Base-by-base conservation (phyloP, 1,140 invertebrate species). In the Philopotamus ludificatus region DNA sequence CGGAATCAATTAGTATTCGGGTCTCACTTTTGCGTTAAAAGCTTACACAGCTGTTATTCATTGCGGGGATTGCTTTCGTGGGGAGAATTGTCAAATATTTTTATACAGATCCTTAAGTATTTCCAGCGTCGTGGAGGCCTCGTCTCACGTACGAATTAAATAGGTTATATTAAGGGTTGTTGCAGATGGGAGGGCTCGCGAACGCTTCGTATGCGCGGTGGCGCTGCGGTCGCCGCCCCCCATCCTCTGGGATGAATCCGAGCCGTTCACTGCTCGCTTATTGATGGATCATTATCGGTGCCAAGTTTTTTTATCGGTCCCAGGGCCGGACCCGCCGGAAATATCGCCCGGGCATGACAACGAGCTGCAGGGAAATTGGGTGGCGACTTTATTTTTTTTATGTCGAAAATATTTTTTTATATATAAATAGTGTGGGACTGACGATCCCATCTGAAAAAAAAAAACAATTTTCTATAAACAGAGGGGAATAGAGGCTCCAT, bases 21-120 rank as follows among this genome's bases (percentile, higher is more conserved):
- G 47, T 68, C 67, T 60, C 62, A 62, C 49, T 65, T 63, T 65
- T 61, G 44, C 62, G 67, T 65, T 65, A 64, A 65, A 64, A 68
- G 63, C 62, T 65, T 61, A 65, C 62, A 62, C 67, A 62, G 63
- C 62, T 62, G 67, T 68, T 68, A 68, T 68, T 68, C 63, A 68
- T 68, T 68, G 67, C 67, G 62, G 67, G 62, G 67, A 68, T 68
- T 68, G 67, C 63, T 68, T 68, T 62, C 67, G 67, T 68, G 67
- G 57, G 45, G 23, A 45, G 67, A 68, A 68, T 68, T 50, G 67
- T 68, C 62, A 65, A 68, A 65, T 62, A 57, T 60, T 67, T 64
- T 63, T 64, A 41, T 54, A 49, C 41, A 12, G 7, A 12, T 34
- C 12, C 28, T 34, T 34, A 34, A 34, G 28, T 34, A 12, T 15